Evolutionary conservation across 1,140 invertebrate species (phyloP).

Genomic region (Megalonaias nervosa): DNA sequence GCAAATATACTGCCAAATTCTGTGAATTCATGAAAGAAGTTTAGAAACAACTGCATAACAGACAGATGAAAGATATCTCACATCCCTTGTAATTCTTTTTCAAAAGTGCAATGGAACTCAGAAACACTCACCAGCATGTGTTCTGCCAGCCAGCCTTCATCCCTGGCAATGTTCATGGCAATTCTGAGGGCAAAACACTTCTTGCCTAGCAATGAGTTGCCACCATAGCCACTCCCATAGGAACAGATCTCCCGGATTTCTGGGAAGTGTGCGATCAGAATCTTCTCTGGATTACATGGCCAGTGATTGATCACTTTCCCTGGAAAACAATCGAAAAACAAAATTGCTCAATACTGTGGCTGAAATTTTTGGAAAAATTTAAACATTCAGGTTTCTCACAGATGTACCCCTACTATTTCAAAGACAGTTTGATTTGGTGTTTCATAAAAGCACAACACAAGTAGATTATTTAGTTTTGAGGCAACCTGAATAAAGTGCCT

Average conservation of each 20-base stretch:
- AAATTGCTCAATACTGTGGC: too few species aligned
- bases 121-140: conserved; percentile 91
- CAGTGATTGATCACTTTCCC: conserved; percentile 80
- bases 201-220: conserved; percentile 98
- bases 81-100: too few species aligned
- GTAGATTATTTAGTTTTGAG: too few species aligned
- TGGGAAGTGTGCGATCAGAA: conserved; percentile 75
- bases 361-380: too few species aligned
- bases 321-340: conserved; percentile 20
- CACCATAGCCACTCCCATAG: conserved; percentile 97
- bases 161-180: conserved; percentile 93
- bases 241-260: conserved; percentile 88
- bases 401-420: background rate
- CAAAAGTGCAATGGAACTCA: background rate
- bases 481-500: too few species aligned
- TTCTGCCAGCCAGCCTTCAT: conserved; percentile 98
- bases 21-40: too few species aligned
- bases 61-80: too few species aligned
- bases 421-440: too few species aligned
- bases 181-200: conserved; percentile 99
- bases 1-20: too few species aligned
- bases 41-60: too few species aligned
- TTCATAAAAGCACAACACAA: too few species aligned
- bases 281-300: conserved; percentile 96
- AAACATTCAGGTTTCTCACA: too few species aligned